Base-by-base conservation (phyloP, 2,888 invertebrate genomes). In the Germaria angustata region DNA sequence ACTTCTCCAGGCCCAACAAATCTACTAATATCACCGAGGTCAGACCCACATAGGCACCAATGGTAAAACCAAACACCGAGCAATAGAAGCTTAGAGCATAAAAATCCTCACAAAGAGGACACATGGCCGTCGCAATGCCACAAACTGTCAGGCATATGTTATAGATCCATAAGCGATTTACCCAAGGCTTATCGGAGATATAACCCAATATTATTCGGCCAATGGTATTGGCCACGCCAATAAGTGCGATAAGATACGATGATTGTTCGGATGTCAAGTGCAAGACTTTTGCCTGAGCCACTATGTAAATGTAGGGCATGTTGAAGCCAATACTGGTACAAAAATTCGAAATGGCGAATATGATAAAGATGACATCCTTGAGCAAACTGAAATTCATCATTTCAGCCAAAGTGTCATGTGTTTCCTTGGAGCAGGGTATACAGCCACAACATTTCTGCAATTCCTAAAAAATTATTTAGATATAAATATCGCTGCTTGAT, bases 1-100 rank as follows among this genome's bases (percentile, higher is more conserved):
- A 92, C 88, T 94, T 95, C 85, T 98, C 97, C 85, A 98, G 92
- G n/a, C 98, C 98, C 68, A 99, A 92, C 49, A 99, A 93, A 91
- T 99, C 98, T 28, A 98, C 98, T 79, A 98, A 93, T 84, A 98
- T 97, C 69, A 98, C 98, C 22, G 98, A 98, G 2, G 98, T 98
- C 66, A 99, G 93, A n/a, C 98, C 98, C 59, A 98, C 98, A 90
- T 98, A 99, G 78, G 98, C 98, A 85, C 98, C 98, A 87, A 97
- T 96, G 17, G 97, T 96, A 88, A 97, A 96, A 68, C 98, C 98
- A 89, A 96, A 98, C 9, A 95, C 92, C 39, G 93, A 92, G 24
- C 96, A 94, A 91, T 97, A 99, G 71, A 95, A 87, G 20, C 95
- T 94, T 87, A 98, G 93, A 8, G 95, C 92, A 87, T 93, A 92